Evolutionary conservation across 2,113 vertebrate genomes (phyloP).

Genomic region (Picathartes gymnocephalus): DNA sequence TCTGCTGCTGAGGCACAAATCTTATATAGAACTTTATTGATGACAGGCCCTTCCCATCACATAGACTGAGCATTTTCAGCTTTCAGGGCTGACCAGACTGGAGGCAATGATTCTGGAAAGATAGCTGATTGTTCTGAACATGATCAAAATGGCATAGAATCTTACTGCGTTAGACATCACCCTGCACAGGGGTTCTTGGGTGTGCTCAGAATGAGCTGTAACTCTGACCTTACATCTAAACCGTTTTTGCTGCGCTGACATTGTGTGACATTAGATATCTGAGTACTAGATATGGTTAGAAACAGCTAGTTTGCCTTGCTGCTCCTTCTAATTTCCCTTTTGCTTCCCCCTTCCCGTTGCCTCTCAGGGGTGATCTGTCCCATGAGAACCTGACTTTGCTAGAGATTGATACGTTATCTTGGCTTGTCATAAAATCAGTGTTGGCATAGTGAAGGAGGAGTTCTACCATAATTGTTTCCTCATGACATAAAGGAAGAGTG

Average conservation of each 20-base stretch:
- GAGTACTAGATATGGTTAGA: background rate
- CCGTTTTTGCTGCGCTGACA: background rate
- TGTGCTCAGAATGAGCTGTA: background rate
- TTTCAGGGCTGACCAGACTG: background rate
- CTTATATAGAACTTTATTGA: background rate
- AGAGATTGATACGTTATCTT: conserved; percentile 16
- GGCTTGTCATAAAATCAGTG: background rate
- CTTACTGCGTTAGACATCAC: background rate
- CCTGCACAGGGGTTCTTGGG: background rate
- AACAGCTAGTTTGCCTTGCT: background rate
- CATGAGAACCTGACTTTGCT: background rate
- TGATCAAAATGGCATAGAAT: background rate
- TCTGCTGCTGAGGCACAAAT: background rate
- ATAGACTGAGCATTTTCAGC: background rate
- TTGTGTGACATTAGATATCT: background rate
- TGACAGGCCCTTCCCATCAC: background rate
- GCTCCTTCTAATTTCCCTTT: background rate
- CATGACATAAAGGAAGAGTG: background rate
- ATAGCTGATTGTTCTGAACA: background rate
- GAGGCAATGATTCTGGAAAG: background rate
- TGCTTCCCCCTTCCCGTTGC: background rate
- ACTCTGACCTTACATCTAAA: background rate
- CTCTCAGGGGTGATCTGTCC: background rate
- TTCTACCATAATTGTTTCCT: background rate
- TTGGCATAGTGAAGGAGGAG: background rate